phyloP scores from a whole-genome alignment of 2,888 invertebrate species.

The Ormyrus nitidulus region DNA sequence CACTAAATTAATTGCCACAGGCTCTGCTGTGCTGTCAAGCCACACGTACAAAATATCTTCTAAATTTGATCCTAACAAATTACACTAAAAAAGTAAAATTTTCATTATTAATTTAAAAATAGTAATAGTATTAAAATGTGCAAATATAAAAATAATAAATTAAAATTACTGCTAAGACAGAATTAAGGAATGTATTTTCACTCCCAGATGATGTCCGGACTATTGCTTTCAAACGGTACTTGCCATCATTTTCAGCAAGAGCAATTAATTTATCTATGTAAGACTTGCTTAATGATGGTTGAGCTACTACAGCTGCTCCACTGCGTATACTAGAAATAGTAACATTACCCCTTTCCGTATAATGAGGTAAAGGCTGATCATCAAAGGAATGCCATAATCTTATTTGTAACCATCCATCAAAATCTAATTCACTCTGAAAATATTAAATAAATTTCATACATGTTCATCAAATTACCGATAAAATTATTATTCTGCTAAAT shows the following conservation, averaged over 20 bases:
- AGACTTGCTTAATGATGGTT: slow-evolving; percentile 78
- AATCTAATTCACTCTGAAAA: slow-evolving; percentile 81
- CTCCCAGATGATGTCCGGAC: slow-evolving; percentile 83
- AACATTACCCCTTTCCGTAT: slow-evolving; percentile 83
- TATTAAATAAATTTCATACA: slow-evolving; percentile 13
- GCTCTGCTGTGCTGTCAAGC: slow-evolving; percentile 86
- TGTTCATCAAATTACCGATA: slow-evolving; percentile 12
- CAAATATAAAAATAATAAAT: slow-evolving; percentile 16
- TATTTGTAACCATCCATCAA: slow-evolving; percentile 85
- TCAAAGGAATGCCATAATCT: slow-evolving; percentile 83
- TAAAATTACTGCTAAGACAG: slow-evolving; percentile 84
- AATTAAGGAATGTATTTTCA: slow-evolving; percentile 84
- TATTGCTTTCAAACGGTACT: slow-evolving; percentile 85
- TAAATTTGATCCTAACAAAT: slow-evolving; percentile 85
- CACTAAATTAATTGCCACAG: slow-evolving; percentile 83
- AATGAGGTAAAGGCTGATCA: slow-evolving; percentile 77
- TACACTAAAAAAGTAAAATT: slow-evolving; percentile 77
- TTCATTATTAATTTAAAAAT: slow-evolving; percentile 9
- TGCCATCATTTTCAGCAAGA: slow-evolving; percentile 82
- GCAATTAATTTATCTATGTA: slow-evolving; percentile 80
- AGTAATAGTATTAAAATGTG: slow-evolving; percentile 28
- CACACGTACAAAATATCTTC: slow-evolving; percentile 88
- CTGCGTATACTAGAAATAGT: slow-evolving; percentile 83
- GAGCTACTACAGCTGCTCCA: slow-evolving; percentile 81
- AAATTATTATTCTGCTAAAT: background rate